Percentiles rank a stretch among this genome's conserved stretches.
Conservation (phyloP, 2,113 vertebrate genomes). For the Chlamydotis undulata region DNA sequence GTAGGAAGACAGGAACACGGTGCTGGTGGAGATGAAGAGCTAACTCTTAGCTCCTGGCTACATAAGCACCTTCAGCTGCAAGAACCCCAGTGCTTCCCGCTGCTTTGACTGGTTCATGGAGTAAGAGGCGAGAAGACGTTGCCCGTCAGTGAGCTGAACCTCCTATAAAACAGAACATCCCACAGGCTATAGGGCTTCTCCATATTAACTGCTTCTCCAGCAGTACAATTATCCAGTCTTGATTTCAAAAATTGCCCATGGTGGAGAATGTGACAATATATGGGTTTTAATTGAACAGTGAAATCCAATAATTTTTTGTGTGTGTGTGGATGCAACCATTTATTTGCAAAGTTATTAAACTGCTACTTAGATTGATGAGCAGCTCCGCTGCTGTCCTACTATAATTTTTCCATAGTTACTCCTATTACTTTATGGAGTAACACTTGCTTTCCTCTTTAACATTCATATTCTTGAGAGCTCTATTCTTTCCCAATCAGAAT, state of each 20-base stretch:
- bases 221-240: not conserved
- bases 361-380: not conserved
- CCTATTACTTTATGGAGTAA: not conserved
- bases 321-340: not conserved
- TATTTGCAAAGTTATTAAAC: constrained; percentile 16
- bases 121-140: not conserved
- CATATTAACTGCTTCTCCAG: not conserved
- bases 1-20: not conserved
- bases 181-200: not conserved
- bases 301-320: not conserved
- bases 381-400: not conserved
- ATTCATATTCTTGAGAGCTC: not conserved
- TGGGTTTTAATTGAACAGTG: not conserved
- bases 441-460: not conserved
- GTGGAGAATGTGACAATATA: not conserved
- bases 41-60: not conserved
- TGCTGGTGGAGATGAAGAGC: not conserved
- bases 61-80: not conserved
- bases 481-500: not conserved
- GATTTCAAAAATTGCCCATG: not conserved
- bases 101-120: not conserved
- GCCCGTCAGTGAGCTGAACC: not conserved
- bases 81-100: not conserved
- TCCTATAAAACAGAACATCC: not conserved
- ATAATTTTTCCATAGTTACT: not conserved